Evolutionary conservation across 2,888 invertebrate genomes (phyloP).

Genomic region (Anoncus sp.): DNA sequence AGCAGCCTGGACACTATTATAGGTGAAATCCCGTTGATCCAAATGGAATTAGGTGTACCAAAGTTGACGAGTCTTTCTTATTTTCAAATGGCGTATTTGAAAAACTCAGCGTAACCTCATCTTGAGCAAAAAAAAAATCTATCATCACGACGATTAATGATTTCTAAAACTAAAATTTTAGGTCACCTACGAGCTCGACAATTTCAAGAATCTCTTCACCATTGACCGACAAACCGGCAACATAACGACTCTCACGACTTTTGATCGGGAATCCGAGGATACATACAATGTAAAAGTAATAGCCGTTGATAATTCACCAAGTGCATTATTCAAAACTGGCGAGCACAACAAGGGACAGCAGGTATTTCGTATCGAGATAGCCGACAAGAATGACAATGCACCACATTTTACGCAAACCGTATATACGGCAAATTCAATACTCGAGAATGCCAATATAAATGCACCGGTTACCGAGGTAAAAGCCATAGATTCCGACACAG

Average conservation of each 20-base stretch:
- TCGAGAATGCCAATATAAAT: conserved; percentile 93
- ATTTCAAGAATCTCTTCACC: conserved; percentile 89
- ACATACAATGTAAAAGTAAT: conserved; percentile 95
- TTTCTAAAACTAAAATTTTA: conserved; percentile 61
- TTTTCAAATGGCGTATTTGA: no score
- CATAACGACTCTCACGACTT: conserved; percentile 91
- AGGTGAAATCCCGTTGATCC: no score
- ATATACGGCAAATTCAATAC: conserved; percentile 90
- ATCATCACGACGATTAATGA: no score
- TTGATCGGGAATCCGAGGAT: conserved; percentile 94
- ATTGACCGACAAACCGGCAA: conserved; percentile 95
- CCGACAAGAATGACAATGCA: conserved; percentile 98
- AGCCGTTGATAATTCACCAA: conserved; percentile 95
- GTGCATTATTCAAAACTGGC: conserved; percentile 87
- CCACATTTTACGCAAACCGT: conserved; percentile 93
- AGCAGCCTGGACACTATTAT: no score
- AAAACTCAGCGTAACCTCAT: no score
- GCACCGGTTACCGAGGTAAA: conserved; percentile 94
- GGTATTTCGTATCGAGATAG: conserved; percentile 95
- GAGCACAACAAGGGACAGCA: conserved; percentile 91
- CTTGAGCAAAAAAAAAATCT: no score
- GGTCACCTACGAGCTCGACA: conserved; percentile 90
- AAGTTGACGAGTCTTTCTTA: no score
- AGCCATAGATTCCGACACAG: conserved; percentile 94
- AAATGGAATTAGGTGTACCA: no score